These are phyloP conservation scores for Mylabris phalerata DNA, from an alignment of 1,140 invertebrate genomes.

Conservation along the genomic window DNA sequence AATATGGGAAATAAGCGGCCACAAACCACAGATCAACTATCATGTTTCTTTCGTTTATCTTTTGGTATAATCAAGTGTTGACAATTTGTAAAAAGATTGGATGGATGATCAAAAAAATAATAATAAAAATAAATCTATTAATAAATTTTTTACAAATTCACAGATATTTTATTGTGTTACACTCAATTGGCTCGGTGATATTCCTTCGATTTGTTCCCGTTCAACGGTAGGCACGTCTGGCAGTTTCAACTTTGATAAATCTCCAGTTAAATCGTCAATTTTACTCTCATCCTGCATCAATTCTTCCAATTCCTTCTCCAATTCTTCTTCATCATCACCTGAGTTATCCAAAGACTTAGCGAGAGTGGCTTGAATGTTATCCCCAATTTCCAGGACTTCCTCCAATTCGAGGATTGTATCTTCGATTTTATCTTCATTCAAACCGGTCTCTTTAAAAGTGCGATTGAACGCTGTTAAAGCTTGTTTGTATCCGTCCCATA, in stretches of 20 bases:
- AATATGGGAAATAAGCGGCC: no score
- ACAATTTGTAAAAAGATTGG: no score
- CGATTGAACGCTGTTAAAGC: conserved; percentile 40
- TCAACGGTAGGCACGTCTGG: conserved; percentile 24
- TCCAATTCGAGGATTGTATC: conserved; percentile 42
- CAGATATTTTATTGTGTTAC: no score
- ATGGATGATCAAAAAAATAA: no score
- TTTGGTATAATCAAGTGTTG: no score
- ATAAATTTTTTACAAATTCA: no score
- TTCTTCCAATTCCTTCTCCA: conserved; percentile 41
- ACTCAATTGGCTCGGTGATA: no score
- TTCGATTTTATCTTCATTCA: conserved; percentile 41
- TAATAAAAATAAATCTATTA: no score
- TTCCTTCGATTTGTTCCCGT: not conserved
- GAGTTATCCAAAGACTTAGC: conserved; percentile 18
- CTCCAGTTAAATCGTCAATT: conserved; percentile 25
- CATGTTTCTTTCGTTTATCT: no score
- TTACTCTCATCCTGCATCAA: conserved; percentile 26
- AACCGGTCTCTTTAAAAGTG: conserved; percentile 38
- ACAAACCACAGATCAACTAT: no score
- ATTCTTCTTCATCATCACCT: conserved; percentile 28
- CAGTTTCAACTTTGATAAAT: conserved; percentile 24
- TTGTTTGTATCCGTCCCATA: conserved; percentile 42
- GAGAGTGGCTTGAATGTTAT: conserved; percentile 40
- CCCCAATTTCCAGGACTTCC: conserved; percentile 41